These are phyloP conservation scores for Hippopotamus amphibius DNA, from an alignment of 2,113 vertebrate genomes.

Conservation along the genomic window DNA sequence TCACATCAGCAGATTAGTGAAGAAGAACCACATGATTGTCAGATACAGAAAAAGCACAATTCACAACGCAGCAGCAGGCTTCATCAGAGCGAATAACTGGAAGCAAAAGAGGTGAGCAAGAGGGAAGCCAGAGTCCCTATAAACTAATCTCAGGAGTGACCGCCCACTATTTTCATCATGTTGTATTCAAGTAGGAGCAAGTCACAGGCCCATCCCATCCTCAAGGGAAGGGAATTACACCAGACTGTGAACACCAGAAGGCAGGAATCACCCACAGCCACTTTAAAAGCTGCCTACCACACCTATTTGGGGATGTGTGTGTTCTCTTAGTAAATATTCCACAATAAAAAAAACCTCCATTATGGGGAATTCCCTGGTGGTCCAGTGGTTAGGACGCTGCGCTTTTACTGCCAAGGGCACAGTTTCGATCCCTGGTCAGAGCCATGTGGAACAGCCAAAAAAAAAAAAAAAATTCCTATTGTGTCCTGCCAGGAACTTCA, in stretches of 20 bases:
- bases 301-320: background rate
- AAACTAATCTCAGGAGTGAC: background rate
- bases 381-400: too few species aligned
- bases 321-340: background rate
- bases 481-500: too few species aligned
- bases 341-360: background rate
- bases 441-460: too few species aligned
- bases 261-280: background rate
- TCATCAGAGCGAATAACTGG: background rate
- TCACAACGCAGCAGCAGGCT: background rate
- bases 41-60: background rate
- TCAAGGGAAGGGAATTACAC: background rate
- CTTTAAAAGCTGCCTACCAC: background rate
- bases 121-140: background rate
- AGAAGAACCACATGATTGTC: background rate
- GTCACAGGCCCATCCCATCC: background rate
- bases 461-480: too few species aligned
- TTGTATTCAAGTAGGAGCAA: background rate
- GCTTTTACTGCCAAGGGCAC: too few species aligned
- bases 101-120: background rate
- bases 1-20: background rate
- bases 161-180: background rate
- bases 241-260: too few species aligned
- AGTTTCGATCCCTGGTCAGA: too few species aligned
- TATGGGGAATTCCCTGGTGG: too few species aligned